Conservation (phyloP, 2,797 vertebrate genomes). For the Hemibagrus guttatus region DNA sequence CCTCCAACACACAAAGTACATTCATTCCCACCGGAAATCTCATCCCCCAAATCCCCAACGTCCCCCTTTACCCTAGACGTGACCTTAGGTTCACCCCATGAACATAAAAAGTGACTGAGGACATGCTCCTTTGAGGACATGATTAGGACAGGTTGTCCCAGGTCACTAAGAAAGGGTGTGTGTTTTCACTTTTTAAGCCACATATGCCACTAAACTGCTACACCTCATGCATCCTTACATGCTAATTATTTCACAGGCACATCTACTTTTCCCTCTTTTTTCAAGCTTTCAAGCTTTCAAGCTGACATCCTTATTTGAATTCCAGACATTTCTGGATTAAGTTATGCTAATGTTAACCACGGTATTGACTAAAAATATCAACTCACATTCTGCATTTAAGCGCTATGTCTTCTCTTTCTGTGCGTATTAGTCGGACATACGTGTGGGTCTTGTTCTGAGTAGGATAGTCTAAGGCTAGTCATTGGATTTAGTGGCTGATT, state of each 20-base stretch:
- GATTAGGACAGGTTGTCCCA: not conserved
- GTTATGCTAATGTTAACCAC: not conserved
- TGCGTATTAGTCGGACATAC: slow-evolving; percentile 9
- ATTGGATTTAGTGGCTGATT: slow-evolving; percentile 75
- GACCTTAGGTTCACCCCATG: slow-evolving; percentile 19
- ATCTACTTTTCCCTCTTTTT: not conserved
- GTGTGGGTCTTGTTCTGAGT: slow-evolving; percentile 59
- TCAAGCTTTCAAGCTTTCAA: not conserved
- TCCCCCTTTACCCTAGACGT: slow-evolving; percentile 3
- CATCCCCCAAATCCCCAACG: not conserved
- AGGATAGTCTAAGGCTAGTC: slow-evolving; percentile 75
- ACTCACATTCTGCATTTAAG: not conserved
- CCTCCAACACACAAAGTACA: too few species aligned
- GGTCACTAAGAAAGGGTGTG: slow-evolving; percentile 8
- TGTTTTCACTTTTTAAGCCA: slow-evolving; percentile 23
- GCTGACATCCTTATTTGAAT: not conserved
- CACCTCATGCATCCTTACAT: not conserved
- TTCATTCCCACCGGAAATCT: not conserved
- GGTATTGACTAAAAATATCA: not conserved
- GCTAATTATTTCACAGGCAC: not conserved
- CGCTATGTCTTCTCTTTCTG: not conserved
- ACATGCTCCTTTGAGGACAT: not conserved
- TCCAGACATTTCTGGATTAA: slow-evolving; percentile 13
- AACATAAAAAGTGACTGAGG: not conserved
- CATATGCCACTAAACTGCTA: too few species aligned